Evolutionary conservation across 2,113 vertebrate species (phyloP), one percentile per base, ranked within the genome.

Genomic region (Megatriorchis doriae): DNA sequence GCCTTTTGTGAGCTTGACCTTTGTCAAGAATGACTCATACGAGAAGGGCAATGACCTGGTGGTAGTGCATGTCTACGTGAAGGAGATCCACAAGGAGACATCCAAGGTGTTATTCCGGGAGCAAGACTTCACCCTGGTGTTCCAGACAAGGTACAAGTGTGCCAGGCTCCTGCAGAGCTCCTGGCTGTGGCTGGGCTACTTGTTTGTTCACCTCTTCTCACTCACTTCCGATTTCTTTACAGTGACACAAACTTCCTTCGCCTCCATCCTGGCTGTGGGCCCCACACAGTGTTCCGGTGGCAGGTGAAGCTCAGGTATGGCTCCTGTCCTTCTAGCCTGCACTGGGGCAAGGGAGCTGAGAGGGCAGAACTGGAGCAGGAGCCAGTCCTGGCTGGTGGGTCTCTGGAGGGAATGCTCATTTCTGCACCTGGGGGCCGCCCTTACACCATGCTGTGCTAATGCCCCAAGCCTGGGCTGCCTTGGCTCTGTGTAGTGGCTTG

Each of bases 241-340:
- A 99, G 99, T 48, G 99, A 99, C 58, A 47, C 78, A 21, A 99
- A 99, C 96, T 99, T 99, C 89, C 98, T 99, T 95, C 99, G 99
- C 67, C 98, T 99, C 72, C 99, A 99, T 94, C 97, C 98, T 8
- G 99, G 98, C 97, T 99, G 99, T 66, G 99, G 99, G 86, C 98
- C 99, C 67, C 99, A 99, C 95, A 99, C 99, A 0, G 98, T 99
- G 94, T 99, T 99, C 98, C 99, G 99, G 96, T 99, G 99, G 99
- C 99, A 99, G 97, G 99, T 99, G 95, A 99, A 99, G 98, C 99
- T 99, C 98, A 99, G 99, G 99, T 99, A 98, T 84, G 68, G 31
- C 27, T 85, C 25, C 68, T 2, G 1, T 50, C 70, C 10, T 52
- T n/a, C 63, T 45, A 62, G 68, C 26, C 19, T 10, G 4, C 25